Evolutionary conservation across 2,888 invertebrate genomes (phyloP), one percentile per base, ranked within the genome.

Genomic region (Ophion obscuratus): DNA sequence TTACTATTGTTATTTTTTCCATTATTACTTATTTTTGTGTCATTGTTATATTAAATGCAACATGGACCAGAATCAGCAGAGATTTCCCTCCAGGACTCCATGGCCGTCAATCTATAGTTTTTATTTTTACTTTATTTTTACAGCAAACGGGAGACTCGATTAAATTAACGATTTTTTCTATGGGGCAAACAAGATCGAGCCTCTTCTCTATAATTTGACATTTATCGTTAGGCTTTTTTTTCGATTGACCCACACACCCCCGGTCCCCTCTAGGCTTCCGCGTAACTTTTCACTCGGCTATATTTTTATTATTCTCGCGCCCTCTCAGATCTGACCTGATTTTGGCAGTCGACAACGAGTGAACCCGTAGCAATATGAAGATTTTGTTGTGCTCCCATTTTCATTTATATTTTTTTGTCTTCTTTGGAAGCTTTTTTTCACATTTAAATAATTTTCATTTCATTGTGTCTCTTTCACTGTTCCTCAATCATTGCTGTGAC

Each of bases 211-310:
- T 78, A 68, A 68, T 78, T 78, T 79, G 61, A 88, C 88, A 84
- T 87, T 86, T 86, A 87, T 87, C 71, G 75, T 88, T 77, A 84
- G 36, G 14, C 59, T 40, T 20, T 36, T 36, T 59, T 59, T 61
- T 74, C 74, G 40, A 74, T 53, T 17, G 36, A n/a, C 57, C 73
- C 31, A 31, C 3, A 31, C 74, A 44, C 59, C 27, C 14, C 24
- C 17, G 6, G 24, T 24, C 40, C 44, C 11, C 40, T 40, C 27
- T 11, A 20, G 10, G 40, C 44, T 62, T 57, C 17, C 27, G 14
- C 24, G 20, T 62, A n/a, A 24, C 62, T 74, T 70, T 44, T 62
- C 74, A 44, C 36, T 53, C 61, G 11, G 11, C 17, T 44, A 24
- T 53, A 61, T 27, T 70, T 53, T 9, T 53, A 70, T 17, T 53